Conservation (phyloP, 2,888 invertebrate genomes). For the Tenthredo amoena region DNA sequence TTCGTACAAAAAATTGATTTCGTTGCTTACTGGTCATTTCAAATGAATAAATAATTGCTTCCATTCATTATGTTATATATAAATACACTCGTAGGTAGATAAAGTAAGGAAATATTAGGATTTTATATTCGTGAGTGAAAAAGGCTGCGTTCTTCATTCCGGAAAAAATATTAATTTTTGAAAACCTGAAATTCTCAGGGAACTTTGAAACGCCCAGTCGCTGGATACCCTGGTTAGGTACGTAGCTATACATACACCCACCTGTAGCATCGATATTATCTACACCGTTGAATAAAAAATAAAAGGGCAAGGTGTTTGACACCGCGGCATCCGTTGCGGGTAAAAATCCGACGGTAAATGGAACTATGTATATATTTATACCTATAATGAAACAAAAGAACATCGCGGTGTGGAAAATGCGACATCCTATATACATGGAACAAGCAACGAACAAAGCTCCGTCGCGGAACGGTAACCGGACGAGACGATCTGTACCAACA, state of each 20-base stretch:
- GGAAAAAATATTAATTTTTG: too few species aligned
- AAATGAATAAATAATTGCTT: too few species aligned
- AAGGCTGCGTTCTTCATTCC: too few species aligned
- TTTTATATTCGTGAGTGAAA: too few species aligned
- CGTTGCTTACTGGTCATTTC: too few species aligned
- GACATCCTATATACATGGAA: background rate
- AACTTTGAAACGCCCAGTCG: too few species aligned
- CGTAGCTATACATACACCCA: background rate
- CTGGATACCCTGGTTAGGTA: background rate
- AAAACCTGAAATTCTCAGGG: too few species aligned
- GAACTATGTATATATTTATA: background rate
- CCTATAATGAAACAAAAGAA: background rate
- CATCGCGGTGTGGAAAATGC: background rate
- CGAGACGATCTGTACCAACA: background rate
- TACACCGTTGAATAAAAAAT: background rate
- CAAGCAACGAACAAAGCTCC: background rate
- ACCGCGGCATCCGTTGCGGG: background rate
- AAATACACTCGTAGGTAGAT: too few species aligned
- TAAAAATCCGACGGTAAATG: background rate
- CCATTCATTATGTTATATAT: too few species aligned
- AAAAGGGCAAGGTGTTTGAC: background rate
- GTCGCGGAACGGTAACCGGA: background rate
- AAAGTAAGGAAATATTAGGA: too few species aligned
- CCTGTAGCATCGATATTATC: background rate
- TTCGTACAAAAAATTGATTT: too few species aligned